Evolutionary conservation across 2,888 invertebrate species (phyloP).

Genomic region (Ptychoptera contaminata): DNA sequence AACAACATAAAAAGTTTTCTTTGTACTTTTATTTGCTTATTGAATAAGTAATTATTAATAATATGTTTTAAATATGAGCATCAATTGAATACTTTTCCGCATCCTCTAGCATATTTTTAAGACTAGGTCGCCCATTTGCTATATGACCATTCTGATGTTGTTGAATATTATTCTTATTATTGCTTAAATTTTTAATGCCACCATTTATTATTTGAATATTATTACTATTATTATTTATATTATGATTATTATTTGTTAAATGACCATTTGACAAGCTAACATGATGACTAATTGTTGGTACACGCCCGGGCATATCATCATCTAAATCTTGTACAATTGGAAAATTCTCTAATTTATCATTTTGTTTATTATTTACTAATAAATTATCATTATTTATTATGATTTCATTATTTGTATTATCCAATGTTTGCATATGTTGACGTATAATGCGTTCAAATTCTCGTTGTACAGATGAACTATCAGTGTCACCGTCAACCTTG

Average conservation of each 20-base stretch:
- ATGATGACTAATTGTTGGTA: constrained; percentile 32
- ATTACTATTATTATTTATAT: not conserved
- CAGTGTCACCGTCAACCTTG: constrained; percentile 77
- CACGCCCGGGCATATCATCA: constrained; percentile 27
- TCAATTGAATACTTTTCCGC: constrained; percentile 19
- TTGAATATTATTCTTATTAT: constrained; percentile 13
- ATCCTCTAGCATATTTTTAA: constrained; percentile 28
- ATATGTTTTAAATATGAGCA: constrained; percentile 8
- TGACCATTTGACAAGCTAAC: constrained; percentile 31
- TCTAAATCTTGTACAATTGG: constrained; percentile 28
- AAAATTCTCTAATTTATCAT: constrained; percentile 13
- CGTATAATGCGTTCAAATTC: constrained; percentile 57
- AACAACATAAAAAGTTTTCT: too few species aligned
- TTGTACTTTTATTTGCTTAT: too few species aligned
- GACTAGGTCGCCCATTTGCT: constrained; percentile 21
- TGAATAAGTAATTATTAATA: too few species aligned
- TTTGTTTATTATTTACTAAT: constrained; percentile 9
- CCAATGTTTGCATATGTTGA: constrained; percentile 49
- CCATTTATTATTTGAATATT: not conserved
- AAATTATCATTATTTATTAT: not conserved
- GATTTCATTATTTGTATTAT: constrained; percentile 12
- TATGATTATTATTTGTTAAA: constrained; percentile 17
- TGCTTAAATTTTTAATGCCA: not conserved
- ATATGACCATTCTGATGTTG: constrained; percentile 10
- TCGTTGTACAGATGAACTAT: constrained; percentile 56